These are phyloP conservation scores for Clarias fuscus DNA, from an alignment of 2,797 vertebrate genomes.

Conservation along the genomic window DNA sequence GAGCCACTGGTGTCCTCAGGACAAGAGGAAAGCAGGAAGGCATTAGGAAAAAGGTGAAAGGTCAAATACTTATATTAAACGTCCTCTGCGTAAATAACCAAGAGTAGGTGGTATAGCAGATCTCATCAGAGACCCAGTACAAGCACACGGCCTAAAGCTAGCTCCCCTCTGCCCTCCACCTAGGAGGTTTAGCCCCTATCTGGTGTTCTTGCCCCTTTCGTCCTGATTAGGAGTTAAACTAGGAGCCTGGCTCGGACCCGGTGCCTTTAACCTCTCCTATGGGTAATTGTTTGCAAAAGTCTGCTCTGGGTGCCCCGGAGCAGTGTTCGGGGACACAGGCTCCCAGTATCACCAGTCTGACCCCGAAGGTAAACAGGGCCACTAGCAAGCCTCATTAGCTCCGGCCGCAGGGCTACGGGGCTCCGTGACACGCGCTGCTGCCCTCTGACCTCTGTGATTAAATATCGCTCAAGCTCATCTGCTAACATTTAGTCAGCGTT, in stretches of 20 bases:
- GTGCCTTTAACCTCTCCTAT: slow-evolving; percentile 53
- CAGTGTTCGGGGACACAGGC: slow-evolving; percentile 33
- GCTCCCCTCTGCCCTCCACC: slow-evolving; percentile 62
- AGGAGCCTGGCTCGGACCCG: slow-evolving; percentile 13
- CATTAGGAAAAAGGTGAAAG: slow-evolving; percentile 70
- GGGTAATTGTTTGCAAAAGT: slow-evolving; percentile 67
- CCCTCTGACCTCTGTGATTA: slow-evolving; percentile 77
- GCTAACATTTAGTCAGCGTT: slow-evolving; percentile 82
- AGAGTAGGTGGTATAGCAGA: slow-evolving; percentile 38
- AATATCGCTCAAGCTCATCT: slow-evolving; percentile 77
- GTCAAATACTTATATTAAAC: slow-evolving; percentile 71
- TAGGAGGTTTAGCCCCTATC: slow-evolving; percentile 61
- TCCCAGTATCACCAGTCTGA: slow-evolving; percentile 59
- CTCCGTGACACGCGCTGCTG: slow-evolving; percentile 66
- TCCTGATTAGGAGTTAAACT: slow-evolving; percentile 46
- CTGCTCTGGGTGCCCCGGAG: slow-evolving; percentile 58
- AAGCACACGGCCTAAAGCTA: slow-evolving; percentile 34
- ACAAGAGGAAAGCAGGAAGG: slow-evolving; percentile 41
- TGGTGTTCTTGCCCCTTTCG: slow-evolving; percentile 17
- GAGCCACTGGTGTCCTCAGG: slow-evolving; percentile 18
- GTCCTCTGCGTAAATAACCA: slow-evolving; percentile 43
- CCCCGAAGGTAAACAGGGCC: slow-evolving; percentile 74
- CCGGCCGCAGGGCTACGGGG: slow-evolving; percentile 61
- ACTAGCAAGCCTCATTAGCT: slow-evolving; percentile 59
- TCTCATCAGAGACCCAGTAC: neutral